phyloP scores from a whole-genome alignment of 2,888 invertebrate genomes.

The Linyphia triangularis region DNA sequence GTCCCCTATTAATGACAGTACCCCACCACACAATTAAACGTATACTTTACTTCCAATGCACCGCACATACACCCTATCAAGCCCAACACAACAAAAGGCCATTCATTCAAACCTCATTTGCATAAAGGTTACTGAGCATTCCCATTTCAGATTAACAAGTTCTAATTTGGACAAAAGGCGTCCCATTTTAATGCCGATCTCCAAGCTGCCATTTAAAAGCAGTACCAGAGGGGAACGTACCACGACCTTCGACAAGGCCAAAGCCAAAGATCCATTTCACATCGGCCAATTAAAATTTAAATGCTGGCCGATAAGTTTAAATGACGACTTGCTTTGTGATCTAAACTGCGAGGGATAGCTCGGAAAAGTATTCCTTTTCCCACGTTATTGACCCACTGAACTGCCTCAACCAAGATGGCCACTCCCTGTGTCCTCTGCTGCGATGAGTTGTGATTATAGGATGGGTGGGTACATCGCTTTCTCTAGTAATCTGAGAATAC shows the following conservation, averaged over 20 bases:
- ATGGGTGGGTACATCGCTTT: constrained; percentile 1
- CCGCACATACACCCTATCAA: constrained; percentile 21
- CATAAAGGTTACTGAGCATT: constrained; percentile 46
- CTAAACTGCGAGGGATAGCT: background rate
- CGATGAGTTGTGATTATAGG: background rate
- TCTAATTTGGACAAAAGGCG: constrained; percentile 51
- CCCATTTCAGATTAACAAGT: constrained; percentile 17
- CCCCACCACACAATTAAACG: background rate
- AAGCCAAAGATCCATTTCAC: background rate
- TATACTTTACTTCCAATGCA: constrained; percentile 18
- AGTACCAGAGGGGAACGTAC: background rate
- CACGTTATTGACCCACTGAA: constrained; percentile 54
- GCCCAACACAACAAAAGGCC: constrained; percentile 25
- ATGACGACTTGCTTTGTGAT: background rate
- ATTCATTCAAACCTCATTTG: constrained; percentile 33
- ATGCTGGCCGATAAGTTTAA: background rate
- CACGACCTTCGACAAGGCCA: constrained; percentile 38
- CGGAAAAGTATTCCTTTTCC: constrained; percentile 25
- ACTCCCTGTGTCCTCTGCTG: constrained; percentile 21
- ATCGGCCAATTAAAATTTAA: constrained; percentile 52
- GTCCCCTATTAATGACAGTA: background rate
- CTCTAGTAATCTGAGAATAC: background rate
- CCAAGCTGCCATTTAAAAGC: background rate
- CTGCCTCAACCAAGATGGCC: background rate
- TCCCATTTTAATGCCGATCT: constrained; percentile 26